Base-by-base conservation (phyloP, 1,140 invertebrate species). In the Caenorhabditis briggsae region DNA sequence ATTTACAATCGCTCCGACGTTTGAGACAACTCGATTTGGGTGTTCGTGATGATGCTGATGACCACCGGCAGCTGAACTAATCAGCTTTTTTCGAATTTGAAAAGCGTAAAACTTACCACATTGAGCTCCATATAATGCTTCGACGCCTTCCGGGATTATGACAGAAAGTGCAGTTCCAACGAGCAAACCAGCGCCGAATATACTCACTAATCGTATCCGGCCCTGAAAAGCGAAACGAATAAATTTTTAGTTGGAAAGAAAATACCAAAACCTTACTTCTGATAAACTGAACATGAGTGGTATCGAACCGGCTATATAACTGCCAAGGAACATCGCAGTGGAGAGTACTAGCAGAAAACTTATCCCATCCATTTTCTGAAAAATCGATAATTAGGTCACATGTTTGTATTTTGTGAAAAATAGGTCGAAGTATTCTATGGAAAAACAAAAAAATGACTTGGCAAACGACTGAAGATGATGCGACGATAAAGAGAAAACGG, bases 141-240 rank as follows among this genome's bases (percentile, higher is more conserved):
- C 94, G 46, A 99, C 96, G 53, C 98, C 98, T 94, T 99, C 98
- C 0, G 98, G 98, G 90, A 99, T 99, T 65, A 99, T 99, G 0
- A 99, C 97, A 86, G 96, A 96, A 74, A 99, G 93, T 0, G 98
- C 97, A 84, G 98, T 98, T 5, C 98, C 98, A 59, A 99, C 96
- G n/a, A 99, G 94, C 11, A 99, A 94, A 41, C 98, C 98, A 70
- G 98, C 97, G 70, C 98, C 98, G 65, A 99, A 95, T 50, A 98
- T 95, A 25, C 97, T 98, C 48, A 98, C 95, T 90, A 97, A 94
- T 92, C 97, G 96, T 33, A 99, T 93, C 93, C 97, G 98, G 84
- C 96, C 96, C 97, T 98, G 92, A 83, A 95, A 94, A 89, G 58
- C 82, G 85, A 5, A 50, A 87, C 83, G 41, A 64, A n/a, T 83